Evolutionary conservation across 2,113 vertebrate species (phyloP), one percentile per base, ranked within the genome.

Genomic region (Hippocampus abdominalis): DNA sequence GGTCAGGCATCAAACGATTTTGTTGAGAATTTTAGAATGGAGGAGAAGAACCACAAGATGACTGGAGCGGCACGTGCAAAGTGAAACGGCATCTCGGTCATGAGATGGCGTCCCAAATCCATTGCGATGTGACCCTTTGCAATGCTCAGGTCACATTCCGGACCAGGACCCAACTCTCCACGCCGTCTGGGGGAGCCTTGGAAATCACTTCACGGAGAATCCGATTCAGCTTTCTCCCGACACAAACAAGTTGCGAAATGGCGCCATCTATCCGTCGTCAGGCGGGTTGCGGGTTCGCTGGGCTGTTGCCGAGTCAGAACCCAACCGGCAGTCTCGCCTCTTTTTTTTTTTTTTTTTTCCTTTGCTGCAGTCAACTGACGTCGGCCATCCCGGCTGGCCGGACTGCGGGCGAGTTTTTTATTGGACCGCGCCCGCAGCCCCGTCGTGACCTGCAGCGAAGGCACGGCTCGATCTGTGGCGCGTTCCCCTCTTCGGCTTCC

Each of bases 41-140:
- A 81, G 83, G 79, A 78, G 85, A 86, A 75, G 78, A 84, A 69
- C 8, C 10, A 44, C 11, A 44, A 44, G 42, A 64, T 18, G 44
- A 15, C 80, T 82, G 71, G 46, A 77, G 77, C 73, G 72, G 57
- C 73, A 63, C 0, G 2, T 72, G 64, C 73, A 78, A 61, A 77
- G 64, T 86, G 78, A 87, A 36, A 86, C 53, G 64, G 51, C 40
- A 25, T 74, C 32, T 36, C 21, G 25, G 69, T 70, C 15, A 2
- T 60, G 54, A 21, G 69, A 73, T 12, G 40, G 49, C 46, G 7
- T 27, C 18, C 73, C 73, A 48, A 81, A 84, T 80, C 20, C 62
- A 56, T 87, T 79, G 67, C 61, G 20, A 21, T 32, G 6, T 13
- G 27, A 78, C 63, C 20, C 39, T 49, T 57, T 29, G 7, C 20